phyloP scores from a whole-genome alignment of 1,140 invertebrate genomes.

The Heliothis virescens region DNA sequence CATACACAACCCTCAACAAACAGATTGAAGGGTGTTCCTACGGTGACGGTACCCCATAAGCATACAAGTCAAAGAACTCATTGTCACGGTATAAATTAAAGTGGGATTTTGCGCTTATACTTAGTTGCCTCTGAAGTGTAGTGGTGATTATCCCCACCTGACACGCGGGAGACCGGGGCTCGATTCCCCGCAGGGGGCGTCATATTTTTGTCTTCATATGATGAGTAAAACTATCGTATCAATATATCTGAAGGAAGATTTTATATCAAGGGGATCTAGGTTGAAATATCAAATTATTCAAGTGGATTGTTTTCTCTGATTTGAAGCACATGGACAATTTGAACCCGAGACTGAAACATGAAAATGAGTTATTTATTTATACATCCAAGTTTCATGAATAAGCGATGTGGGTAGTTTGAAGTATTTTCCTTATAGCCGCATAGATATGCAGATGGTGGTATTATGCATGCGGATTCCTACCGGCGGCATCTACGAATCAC shows the following conservation, averaged over 20 bases:
- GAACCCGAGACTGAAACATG: not conserved
- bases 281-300: not conserved
- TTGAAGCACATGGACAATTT: not conserved
- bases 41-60: not conserved
- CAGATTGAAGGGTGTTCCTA: constrained; percentile 5
- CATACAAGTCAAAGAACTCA: constrained; percentile 2
- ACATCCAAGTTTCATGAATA: constrained; percentile 39
- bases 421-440: constrained; percentile 13
- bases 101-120: not conserved
- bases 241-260: not conserved
- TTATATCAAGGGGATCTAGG: not conserved
- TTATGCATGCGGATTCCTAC: constrained; percentile 43
- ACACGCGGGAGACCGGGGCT: not conserved
- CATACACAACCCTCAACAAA: not conserved
- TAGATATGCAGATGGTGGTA: constrained; percentile 20
- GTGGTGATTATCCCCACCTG: not conserved
- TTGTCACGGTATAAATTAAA: not conserved
- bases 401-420: constrained; percentile 14
- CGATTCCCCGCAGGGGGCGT: not conserved
- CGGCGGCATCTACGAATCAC: constrained; percentile 66
- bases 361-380: constrained; percentile 22
- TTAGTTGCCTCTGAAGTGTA: not conserved
- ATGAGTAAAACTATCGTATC: not conserved
- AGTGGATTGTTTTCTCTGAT: not conserved
- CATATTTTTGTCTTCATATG: no score